Evolutionary conservation across 2,113 vertebrate species (phyloP).

Genomic region (Lampris megalopsis): DNA sequence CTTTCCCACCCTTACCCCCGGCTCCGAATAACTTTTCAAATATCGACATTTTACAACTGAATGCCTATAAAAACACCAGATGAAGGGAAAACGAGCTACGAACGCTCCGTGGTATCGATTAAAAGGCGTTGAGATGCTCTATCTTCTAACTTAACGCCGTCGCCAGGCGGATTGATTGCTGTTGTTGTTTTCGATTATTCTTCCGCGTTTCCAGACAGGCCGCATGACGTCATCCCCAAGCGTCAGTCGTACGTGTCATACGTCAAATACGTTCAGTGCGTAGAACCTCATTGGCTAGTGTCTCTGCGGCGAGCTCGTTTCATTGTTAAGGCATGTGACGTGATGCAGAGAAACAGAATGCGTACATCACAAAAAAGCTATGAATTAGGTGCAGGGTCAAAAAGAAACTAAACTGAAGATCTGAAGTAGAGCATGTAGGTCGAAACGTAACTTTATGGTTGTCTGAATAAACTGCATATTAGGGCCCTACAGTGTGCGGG

Average conservation of each 20-base stretch:
- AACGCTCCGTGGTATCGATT: not conserved
- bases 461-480: no score
- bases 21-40: constrained; percentile 90
- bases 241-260: constrained; percentile 33
- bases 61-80: not conserved
- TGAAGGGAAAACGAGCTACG: not conserved
- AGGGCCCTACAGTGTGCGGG: no score
- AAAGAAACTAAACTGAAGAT: no score
- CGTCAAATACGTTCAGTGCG: no score
- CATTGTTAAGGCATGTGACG: no score
- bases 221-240: constrained; percentile 70
- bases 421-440: no score
- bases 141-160: not conserved
- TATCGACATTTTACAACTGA: constrained; percentile 82
- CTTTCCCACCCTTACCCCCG: constrained; percentile 87
- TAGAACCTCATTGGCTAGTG: no score
- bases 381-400: no score
- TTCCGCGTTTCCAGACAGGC: constrained; percentile 72
- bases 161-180: constrained; percentile 1
- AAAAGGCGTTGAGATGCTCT: not conserved
- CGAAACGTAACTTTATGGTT: no score
- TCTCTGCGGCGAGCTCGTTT: no score
- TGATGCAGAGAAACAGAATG: no score
- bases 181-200: constrained; percentile 69
- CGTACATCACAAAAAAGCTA: no score